Percentiles rank a stretch among this genome's conserved stretches.
These are phyloP conservation scores for Hyposmocoma kahamanoa DNA, from an alignment of 1,140 invertebrate species.

Conservation along the genomic window DNA sequence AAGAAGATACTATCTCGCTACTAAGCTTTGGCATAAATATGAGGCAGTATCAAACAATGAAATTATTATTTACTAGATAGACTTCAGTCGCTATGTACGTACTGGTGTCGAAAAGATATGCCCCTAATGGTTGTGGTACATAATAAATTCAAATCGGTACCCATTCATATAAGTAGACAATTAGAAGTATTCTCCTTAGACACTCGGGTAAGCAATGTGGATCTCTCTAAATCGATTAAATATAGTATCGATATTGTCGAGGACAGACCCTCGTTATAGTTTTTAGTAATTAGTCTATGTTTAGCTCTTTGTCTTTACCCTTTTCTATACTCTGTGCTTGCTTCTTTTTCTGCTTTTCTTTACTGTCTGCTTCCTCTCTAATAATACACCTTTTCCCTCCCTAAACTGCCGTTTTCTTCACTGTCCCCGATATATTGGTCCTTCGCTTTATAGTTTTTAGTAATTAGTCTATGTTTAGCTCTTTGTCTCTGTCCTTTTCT, in stretches of 20 bases:
- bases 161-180: not conserved
- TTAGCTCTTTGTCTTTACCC: too few relatives aligned
- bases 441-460: too few relatives aligned
- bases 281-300: too few relatives aligned
- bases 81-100: not conserved
- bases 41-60: not conserved
- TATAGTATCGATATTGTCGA: not conserved
- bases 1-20: not conserved
- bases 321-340: too few relatives aligned
- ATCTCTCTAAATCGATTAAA: not conserved
- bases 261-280: too few relatives aligned
- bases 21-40: constrained; percentile 2
- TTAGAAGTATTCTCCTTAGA: constrained; percentile 3
- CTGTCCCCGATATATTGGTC: too few relatives aligned
- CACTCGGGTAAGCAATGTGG: constrained; percentile 3
- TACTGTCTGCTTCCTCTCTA: too few relatives aligned
- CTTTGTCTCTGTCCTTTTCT: too few relatives aligned
- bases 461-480: too few relatives aligned
- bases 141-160: not conserved
- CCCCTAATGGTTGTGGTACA: not conserved
- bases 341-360: too few relatives aligned
- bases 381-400: too few relatives aligned
- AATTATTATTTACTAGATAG: not conserved
- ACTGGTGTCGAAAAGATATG: not conserved
- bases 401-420: too few relatives aligned